Evolutionary conservation across 2,113 vertebrate species (phyloP), one percentile per base, ranked within the genome.

Genomic region (Elanus axillaris): DNA sequence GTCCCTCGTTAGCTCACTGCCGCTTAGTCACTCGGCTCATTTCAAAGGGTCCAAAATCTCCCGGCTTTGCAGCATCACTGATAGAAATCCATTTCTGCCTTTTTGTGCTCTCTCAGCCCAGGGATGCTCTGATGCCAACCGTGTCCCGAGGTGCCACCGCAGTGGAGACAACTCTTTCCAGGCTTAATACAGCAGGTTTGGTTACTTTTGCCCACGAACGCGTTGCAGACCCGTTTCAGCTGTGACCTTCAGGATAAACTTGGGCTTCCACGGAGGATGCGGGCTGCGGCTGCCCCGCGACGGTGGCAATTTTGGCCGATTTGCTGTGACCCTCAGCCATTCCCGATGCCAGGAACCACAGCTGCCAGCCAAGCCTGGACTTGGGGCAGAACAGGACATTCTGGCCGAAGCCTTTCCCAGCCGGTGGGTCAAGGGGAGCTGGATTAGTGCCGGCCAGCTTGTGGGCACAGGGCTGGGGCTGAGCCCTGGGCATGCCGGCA

Each of bases 191-290:
- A 55, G n/a, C 31, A 18, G 20, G 3, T n/a, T 40, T 29, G 18
- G 15, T 11, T 27, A n/a, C 9, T 29, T 80, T 31, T 45, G 29
- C 26, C 74, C 9, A 2, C 16, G 29, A 68, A 20, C 6, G 45
- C 67, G 3, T 2, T n/a, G 21, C 1, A 1, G 31, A 56, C 12
- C 27, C 2, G 1, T 75, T 85, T 62, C 47, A 36, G 2, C 1
- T 11, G 1, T 20, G 64, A 67, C 38, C 21, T 64, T 38, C 0
- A 0, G 36, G 43, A 64, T 38, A 59, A 76, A 43, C 40, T 3
- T 21, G 32, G 17, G 18, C 26, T 66, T 42, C 31, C 62, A 29
- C 0, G 0, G 67, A 63, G n/a, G 14, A 13, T 0, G 0, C 0
- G 2, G 48, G 38, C 17, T 34, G 43, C 1, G 5, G 45, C 43